Conservation (phyloP, 2,888 invertebrate species). For the Alloscopus bannaensis region DNA sequence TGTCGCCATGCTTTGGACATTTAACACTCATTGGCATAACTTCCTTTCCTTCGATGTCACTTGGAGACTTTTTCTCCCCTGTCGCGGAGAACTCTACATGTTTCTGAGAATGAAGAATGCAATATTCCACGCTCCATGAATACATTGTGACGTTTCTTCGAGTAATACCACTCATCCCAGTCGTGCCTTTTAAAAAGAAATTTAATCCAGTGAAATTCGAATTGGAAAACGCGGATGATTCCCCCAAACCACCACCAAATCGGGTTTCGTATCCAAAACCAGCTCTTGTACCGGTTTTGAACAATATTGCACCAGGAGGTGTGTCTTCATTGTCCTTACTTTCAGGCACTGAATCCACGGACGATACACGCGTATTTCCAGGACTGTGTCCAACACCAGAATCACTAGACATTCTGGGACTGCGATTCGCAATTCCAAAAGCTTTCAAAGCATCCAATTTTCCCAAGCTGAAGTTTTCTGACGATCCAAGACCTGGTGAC, state of each 20-base stretch:
- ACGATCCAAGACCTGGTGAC: slow-evolving; percentile 52
- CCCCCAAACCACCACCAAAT: slow-evolving; percentile 65
- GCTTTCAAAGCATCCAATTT: slow-evolving; percentile 68
- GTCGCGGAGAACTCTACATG: slow-evolving; percentile 58
- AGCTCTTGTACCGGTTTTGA: slow-evolving; percentile 70
- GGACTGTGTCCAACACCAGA: slow-evolving; percentile 72
- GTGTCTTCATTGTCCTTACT: slow-evolving; percentile 61
- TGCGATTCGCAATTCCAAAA: slow-evolving; percentile 68
- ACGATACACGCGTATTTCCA: slow-evolving; percentile 69
- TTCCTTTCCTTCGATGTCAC: slow-evolving; percentile 20
- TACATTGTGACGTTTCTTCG: slow-evolving; percentile 77
- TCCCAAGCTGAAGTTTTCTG: slow-evolving; percentile 19
- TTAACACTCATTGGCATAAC: slow-evolving; percentile 76
- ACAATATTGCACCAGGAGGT: slow-evolving; percentile 57
- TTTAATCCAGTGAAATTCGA: slow-evolving; percentile 71
- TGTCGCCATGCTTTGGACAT: slow-evolving; percentile 88
- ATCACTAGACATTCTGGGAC: slow-evolving; percentile 73
- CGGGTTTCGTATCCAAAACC: slow-evolving; percentile 60
- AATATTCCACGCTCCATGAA: slow-evolving; percentile 96
- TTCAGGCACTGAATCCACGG: slow-evolving; percentile 71
- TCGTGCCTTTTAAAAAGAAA: slow-evolving; percentile 70
- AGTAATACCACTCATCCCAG: slow-evolving; percentile 57
- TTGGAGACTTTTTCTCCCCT: slow-evolving; percentile 46
- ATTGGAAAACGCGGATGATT: slow-evolving; percentile 52
- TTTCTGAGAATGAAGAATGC: slow-evolving; percentile 81